These are phyloP conservation scores for Gallinago undulata DNA, from an alignment of 2,113 vertebrate species.

Conservation along the genomic window DNA sequence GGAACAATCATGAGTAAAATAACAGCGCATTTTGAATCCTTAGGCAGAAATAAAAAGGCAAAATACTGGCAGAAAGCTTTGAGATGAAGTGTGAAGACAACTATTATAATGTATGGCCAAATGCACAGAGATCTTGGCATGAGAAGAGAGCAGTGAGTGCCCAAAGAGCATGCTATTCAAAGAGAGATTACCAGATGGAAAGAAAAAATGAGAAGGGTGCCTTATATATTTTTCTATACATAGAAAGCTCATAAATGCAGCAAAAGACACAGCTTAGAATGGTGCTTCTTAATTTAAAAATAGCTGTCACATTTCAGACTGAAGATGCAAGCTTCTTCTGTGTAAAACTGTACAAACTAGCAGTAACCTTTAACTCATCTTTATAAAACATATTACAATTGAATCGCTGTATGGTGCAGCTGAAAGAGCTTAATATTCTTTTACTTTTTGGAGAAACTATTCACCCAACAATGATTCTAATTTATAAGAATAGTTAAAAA, in stretches of 20 bases:
- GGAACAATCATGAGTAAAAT: background rate
- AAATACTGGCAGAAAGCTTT: background rate
- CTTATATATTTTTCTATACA: background rate
- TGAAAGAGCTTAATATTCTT: background rate
- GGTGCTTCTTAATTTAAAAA: background rate
- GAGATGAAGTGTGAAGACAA: background rate
- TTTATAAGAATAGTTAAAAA: background rate
- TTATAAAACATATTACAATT: background rate
- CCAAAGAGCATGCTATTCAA: background rate
- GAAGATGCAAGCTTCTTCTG: background rate
- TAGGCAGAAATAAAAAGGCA: background rate
- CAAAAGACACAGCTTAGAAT: background rate
- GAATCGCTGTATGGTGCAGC: background rate
- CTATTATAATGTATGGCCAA: background rate
- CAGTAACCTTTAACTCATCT: background rate
- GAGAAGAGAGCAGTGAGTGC: background rate
- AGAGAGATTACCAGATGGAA: background rate
- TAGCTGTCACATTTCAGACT: background rate
- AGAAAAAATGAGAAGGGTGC: background rate
- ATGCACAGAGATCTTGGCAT: background rate
- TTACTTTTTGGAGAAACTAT: background rate
- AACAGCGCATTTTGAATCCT: background rate
- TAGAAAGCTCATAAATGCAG: background rate
- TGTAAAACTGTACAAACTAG: background rate
- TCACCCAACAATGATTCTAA: background rate